Evolutionary conservation across 1,140 invertebrate genomes (phyloP), one percentile per base, ranked within the genome.

Genomic region (Penaeus chinensis): DNA sequence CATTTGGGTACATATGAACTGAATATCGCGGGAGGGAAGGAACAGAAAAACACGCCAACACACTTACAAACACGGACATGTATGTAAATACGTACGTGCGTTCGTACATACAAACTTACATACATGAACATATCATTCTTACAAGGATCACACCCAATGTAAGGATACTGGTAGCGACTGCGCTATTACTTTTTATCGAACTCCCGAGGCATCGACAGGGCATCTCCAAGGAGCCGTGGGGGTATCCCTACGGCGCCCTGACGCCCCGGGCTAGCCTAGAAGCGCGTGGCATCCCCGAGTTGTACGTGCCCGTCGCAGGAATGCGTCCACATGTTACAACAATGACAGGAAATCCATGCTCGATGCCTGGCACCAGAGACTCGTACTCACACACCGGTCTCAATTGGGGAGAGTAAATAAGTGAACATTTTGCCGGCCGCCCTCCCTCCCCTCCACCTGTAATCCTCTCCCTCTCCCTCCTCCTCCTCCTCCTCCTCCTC

Each of bases 81-180:
- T 74, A 78, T 24, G 77, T 4, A 82, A 20, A 82, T 61, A 82
- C 37, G 77, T 8, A 84, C 66, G 77, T 61, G 82, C 66, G 77
- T 27, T 82, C 66, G 32, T 19, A 71, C 66, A 20, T 19, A 22
- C 66, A 16, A 11, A 13, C 54, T 16, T 19, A 71, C 66, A 82
- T n/a, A 71, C 16, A 71, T 32, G 32, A 32, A 32, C 66, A 66
- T 16, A 11, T 11, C 16, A 54, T 11, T 54, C 54, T 54, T 54
- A 11, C 16, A 54, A 54, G 54, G 54, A 54, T 16, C 54, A 54
- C 54, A 11, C 11, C 54, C 54, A 11, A 11, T 54, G 11, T 54
- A 8, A 54, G 16, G 54, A 54, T 54, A 11, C 54, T 54, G 54
- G 54, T 54, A 11, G 54, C 54, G 54, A 13, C 54, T 16, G 54